Percentiles rank a stretch among this genome's conserved stretches.
Conservation (phyloP, 1,140 invertebrate species). For the Papilio xuthus region DNA sequence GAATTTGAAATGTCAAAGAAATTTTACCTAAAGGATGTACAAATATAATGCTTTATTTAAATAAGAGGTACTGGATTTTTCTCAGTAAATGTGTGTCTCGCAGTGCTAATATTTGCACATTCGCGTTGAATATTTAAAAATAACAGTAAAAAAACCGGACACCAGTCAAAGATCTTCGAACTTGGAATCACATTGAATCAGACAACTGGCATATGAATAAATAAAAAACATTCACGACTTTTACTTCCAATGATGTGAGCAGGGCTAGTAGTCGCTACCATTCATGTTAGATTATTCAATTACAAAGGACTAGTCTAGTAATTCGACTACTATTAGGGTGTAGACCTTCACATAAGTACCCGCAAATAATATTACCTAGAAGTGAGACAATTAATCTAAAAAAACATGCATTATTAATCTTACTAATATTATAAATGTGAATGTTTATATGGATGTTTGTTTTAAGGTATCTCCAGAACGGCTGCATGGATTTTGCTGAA, state of each 20-base stretch:
- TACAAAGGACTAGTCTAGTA: not conserved
- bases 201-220: not conserved
- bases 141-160: conserved; percentile 18
- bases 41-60: not conserved
- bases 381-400: not conserved
- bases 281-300: not conserved
- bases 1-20: not conserved
- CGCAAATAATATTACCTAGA: too few species aligned
- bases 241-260: not conserved
- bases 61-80: not conserved
- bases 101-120: not conserved
- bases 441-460: too few species aligned
- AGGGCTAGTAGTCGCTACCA: not conserved
- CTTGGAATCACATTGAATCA: not conserved
- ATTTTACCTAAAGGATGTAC: not conserved
- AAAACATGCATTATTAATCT: not conserved
- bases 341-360: too few species aligned
- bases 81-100: not conserved
- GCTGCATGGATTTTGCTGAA: too few species aligned
- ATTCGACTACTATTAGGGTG: not conserved
- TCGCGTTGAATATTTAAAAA: conserved; percentile 13
- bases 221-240: not conserved
- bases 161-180: not conserved
- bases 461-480: too few species aligned
- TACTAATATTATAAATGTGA: too few species aligned